Conservation (phyloP, 2,113 vertebrate species). For the Hemicordylus capensis region DNA sequence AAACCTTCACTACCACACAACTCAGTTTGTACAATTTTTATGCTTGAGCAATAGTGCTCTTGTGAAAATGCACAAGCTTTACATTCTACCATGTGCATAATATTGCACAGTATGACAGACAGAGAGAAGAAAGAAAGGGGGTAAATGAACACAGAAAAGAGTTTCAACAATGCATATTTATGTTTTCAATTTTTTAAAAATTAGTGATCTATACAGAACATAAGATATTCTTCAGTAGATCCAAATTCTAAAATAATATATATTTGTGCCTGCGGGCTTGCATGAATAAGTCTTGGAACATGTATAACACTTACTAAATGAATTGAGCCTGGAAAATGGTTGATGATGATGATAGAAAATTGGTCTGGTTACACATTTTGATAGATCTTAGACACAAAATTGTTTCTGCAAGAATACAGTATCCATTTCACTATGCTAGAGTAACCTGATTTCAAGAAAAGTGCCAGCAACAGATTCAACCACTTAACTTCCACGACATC, state of each 20-base stretch:
- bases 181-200: constrained; percentile 39
- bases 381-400: neutral
- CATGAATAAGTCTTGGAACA: neutral
- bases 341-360: constrained; percentile 31
- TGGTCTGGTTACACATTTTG: neutral
- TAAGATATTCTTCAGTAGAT: constrained; percentile 25
- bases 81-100: no score
- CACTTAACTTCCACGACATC: constrained; percentile 37
- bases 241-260: constrained; percentile 1
- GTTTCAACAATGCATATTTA: constrained; percentile 21
- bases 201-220: constrained; percentile 10
- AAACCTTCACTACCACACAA: no score
- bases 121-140: no score
- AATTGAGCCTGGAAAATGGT: constrained; percentile 20
- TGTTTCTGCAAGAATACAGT: constrained; percentile 26
- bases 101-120: no score
- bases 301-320: neutral
- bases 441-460: constrained; percentile 3
- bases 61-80: no score
- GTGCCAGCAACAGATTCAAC: constrained; percentile 24
- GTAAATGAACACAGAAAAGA: constrained; percentile 32
- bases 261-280: neutral
- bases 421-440: constrained; percentile 28
- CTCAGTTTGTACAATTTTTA: no score
- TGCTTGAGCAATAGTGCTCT: no score